Evolutionary conservation across 2,888 invertebrate species (phyloP).

Genomic region (Drosophila anomalata): DNA sequence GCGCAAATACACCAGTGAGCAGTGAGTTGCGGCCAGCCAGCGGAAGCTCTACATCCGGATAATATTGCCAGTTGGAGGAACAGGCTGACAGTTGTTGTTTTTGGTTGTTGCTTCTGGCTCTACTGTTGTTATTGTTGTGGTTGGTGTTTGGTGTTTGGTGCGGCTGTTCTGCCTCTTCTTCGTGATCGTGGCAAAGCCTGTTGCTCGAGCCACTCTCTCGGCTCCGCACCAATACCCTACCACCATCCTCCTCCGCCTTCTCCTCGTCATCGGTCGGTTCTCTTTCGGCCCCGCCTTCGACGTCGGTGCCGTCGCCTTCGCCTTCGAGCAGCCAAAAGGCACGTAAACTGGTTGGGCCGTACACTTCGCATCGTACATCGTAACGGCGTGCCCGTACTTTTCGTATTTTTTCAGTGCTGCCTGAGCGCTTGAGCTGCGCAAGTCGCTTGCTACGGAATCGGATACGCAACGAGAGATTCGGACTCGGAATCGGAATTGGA

Average conservation of each 20-base stretch:
- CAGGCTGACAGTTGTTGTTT: constrained; percentile 25
- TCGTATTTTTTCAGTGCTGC: constrained; percentile 69
- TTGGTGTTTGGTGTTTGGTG: constrained; percentile 12
- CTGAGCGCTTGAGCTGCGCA: constrained; percentile 75
- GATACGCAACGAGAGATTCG: constrained; percentile 1
- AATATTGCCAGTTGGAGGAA: constrained; percentile 48
- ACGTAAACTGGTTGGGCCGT: constrained; percentile 74
- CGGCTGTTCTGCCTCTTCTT: constrained; percentile 14
- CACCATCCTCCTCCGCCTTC: constrained; percentile 24
- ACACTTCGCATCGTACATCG: constrained; percentile 31
- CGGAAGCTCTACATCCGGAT: constrained; percentile 79
- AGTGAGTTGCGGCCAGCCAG: constrained; percentile 46
- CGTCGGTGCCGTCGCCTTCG: constrained; percentile 30
- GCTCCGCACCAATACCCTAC: background rate
- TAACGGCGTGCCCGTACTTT: constrained; percentile 70
- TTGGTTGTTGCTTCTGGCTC: background rate
- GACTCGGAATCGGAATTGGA: constrained; percentile 12
- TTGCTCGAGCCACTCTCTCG: constrained; percentile 36
- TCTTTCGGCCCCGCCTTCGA: constrained; percentile 48
- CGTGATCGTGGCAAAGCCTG: constrained; percentile 44
- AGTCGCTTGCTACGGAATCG: constrained; percentile 50
- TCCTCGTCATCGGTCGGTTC: constrained; percentile 11
- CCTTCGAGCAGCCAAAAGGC: constrained; percentile 70
- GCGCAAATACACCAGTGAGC: constrained; percentile 51
- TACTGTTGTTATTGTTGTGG: constrained; percentile 26